Percentiles rank a stretch among this genome's conserved stretches.
Evolutionary conservation across 1,140 invertebrate species (phyloP).

Genomic region (Conus ventricosus): DNA sequence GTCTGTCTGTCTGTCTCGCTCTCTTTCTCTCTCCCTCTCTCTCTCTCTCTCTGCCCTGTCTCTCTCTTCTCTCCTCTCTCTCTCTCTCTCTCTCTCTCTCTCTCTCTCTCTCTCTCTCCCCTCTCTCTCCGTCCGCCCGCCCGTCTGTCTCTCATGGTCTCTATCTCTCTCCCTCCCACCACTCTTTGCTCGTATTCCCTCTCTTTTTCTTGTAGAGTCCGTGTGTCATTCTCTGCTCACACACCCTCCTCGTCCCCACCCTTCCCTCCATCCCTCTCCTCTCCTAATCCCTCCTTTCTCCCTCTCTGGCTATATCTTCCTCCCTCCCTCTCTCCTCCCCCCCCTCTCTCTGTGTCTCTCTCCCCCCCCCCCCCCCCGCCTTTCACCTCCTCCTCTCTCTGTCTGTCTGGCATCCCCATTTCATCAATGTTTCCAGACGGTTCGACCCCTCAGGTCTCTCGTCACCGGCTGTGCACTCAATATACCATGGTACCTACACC

Average conservation of each 20-base stretch:
- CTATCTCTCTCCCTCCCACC: background rate
- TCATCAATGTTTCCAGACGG: too few species aligned
- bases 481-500: too few species aligned
- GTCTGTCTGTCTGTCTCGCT: constrained; percentile 1
- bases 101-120: background rate
- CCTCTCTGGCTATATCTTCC: too few species aligned
- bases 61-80: too few species aligned
- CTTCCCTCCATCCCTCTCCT: background rate
- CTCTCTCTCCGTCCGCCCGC: too few species aligned
- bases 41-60: too few species aligned
- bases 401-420: background rate
- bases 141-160: background rate
- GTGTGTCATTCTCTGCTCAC: too few species aligned
- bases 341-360: background rate
- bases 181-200: background rate
- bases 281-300: background rate
- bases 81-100: background rate
- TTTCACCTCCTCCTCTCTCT: background rate
- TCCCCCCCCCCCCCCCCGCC: background rate
- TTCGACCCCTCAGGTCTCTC: too few species aligned
- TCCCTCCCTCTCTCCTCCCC: too few species aligned
- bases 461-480: too few species aligned
- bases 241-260: too few species aligned
- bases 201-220: background rate
- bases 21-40: too few species aligned